These are phyloP conservation scores for Calliphora vomitoria DNA, from an alignment of 2,888 invertebrate species.

Conservation along the genomic window DNA sequence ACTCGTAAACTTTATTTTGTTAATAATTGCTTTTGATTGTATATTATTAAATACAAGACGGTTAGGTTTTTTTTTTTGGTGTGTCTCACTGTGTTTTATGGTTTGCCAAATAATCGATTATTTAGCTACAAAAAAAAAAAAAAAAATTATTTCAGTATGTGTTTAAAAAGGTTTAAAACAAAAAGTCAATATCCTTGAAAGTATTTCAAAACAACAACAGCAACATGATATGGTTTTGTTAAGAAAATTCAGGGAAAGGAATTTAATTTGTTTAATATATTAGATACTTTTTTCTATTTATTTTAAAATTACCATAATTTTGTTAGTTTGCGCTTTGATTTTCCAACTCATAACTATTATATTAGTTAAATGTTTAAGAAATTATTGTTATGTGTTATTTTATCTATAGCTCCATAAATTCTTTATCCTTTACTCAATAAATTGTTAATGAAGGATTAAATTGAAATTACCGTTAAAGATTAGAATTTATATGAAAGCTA, in stretches of 20 bases:
- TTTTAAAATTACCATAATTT: constrained; percentile 30
- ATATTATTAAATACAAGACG: constrained; percentile 58
- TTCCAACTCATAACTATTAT: background rate
- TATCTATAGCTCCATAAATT: constrained; percentile 43
- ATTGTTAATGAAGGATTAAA: constrained; percentile 71
- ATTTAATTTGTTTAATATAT: background rate
- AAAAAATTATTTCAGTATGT: background rate
- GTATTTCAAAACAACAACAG: background rate
- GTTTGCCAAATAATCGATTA: constrained; percentile 55
- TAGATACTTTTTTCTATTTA: background rate
- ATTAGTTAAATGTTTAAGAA: constrained; percentile 27
- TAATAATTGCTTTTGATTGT: constrained; percentile 64
- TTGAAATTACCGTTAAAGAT: constrained; percentile 69
- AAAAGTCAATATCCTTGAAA: constrained; percentile 38
- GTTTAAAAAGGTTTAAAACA: background rate
- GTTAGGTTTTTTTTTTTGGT: background rate
- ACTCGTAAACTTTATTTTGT: constrained; percentile 61
- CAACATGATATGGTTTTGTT: background rate
- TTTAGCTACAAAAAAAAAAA: background rate
- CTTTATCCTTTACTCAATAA: constrained; percentile 46
- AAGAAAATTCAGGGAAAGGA: background rate
- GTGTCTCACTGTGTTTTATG: background rate
- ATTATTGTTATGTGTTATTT: constrained; percentile 8
- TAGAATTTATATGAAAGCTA: constrained; percentile 46
- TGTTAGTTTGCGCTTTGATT: background rate